These are phyloP conservation scores for Eristalis pertinax DNA, from an alignment of 2,888 invertebrate species.

Conservation along the genomic window DNA sequence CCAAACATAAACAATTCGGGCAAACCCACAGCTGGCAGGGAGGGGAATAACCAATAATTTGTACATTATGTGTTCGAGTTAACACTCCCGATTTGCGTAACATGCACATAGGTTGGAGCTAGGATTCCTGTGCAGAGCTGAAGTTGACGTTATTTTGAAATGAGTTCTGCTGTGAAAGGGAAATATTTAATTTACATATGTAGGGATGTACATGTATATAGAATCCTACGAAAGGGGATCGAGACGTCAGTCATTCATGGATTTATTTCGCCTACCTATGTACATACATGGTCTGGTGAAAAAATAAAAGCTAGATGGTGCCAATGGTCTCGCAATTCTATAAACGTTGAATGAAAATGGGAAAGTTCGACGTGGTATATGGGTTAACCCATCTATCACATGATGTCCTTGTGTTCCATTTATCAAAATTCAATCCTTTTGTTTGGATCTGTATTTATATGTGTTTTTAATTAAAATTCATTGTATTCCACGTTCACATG, in stretches of 20 bases:
- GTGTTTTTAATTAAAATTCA: background rate
- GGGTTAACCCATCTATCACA: background rate
- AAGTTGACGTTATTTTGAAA: background rate
- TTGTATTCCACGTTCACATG: background rate
- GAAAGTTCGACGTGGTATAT: background rate
- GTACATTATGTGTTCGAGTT: slow-evolving; percentile 17
- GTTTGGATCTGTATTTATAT: background rate
- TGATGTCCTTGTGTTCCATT: background rate
- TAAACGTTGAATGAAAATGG: background rate
- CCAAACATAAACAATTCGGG: slow-evolving; percentile 66
- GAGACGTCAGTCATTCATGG: slow-evolving; percentile 63
- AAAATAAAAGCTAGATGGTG: background rate
- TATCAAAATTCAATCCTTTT: background rate
- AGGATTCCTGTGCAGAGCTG: background rate
- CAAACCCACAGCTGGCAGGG: slow-evolving; percentile 23
- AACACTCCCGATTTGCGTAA: slow-evolving; percentile 16
- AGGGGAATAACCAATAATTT: slow-evolving; percentile 33
- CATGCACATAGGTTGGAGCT: background rate
- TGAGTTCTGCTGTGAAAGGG: background rate
- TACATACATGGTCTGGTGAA: background rate
- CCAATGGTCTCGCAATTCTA: background rate
- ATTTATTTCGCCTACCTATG: slow-evolving; percentile 15
- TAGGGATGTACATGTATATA: background rate
- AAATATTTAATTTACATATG: background rate
- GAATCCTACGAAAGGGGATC: background rate